Base-by-base conservation (phyloP, 2,797 vertebrate species). In the Agapornis canus region DNA sequence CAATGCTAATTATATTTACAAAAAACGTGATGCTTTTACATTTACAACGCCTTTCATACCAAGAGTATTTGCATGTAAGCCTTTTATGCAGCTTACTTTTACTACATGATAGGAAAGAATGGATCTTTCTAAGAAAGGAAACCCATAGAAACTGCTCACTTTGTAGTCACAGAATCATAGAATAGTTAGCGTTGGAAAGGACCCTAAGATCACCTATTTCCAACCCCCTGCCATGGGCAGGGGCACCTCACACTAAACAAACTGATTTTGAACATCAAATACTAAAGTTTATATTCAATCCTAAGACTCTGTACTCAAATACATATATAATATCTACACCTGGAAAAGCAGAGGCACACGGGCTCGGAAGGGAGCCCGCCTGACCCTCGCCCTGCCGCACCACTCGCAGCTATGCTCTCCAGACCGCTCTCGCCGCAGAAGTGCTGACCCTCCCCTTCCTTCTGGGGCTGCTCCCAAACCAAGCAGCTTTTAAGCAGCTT, bases 11-110 rank as follows among this genome's bases (percentile, higher is more conserved):
- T 65, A 39, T 2, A 51, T 90, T 83, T 43, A 57, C 49, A 61
- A 86, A 68, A 92, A 73, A 31, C 35, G 22, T 1, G 7, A 59
- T 14, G 17, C 2, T 56, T 82, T 63, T 83, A 27, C 76, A 51
- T 27, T 48, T 57, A 66, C 45, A 72, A 78, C 82, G 75, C 19
- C 23, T 70, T 82, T 56, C 64, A 42, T 59, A n/a, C 23, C 25
- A n/a, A 6, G 5, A 23, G 2, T 27, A 70, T 70, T 51, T 73
- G 56, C 68, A 64, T 14, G 11, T 4, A 59, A 7, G 22, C 9
- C 61, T 90, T 68, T 63, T 61, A 72, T 23, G 12, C 63, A 78
- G 42, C 25, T 86, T 61, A 76, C 64, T 92, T 81, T 81, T 75
- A 11, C 72, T 65, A 35, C 49, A 25, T 8, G 3, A 19, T 45